phyloP scores from a whole-genome alignment of 1,140 invertebrate genomes.

The Daktulosphaira vitifoliae region DNA sequence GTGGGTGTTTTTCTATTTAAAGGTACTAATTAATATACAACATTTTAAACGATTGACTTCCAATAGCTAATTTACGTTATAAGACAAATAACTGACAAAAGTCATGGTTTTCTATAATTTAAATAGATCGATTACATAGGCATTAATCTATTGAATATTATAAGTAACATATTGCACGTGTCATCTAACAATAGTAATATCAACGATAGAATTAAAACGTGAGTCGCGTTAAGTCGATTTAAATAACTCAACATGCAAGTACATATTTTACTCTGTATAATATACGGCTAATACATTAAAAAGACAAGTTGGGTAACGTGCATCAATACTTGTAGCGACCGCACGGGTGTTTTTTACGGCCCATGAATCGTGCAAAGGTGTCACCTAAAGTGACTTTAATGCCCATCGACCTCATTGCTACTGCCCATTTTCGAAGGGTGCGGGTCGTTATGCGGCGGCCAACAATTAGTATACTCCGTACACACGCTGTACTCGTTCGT shows the following conservation, averaged over 20 bases:
- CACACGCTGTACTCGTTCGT: neutral
- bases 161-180: too few relatives aligned
- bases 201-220: neutral
- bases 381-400: constrained; percentile 20
- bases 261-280: too few relatives aligned
- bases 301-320: too few relatives aligned
- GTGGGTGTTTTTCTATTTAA: neutral
- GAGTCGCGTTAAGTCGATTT: too few relatives aligned
- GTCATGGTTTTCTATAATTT: too few relatives aligned
- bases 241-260: neutral
- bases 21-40: neutral
- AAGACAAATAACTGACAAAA: too few relatives aligned
- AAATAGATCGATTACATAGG: too few relatives aligned
- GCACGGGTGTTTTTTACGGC: constrained; percentile 12
- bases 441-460: neutral
- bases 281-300: too few relatives aligned
- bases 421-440: constrained; percentile 17
- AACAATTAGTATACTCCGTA: neutral
- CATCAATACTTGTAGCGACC: neutral
- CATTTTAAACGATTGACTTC: too few relatives aligned
- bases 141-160: too few relatives aligned
- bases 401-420: neutral
- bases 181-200: too few relatives aligned
- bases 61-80: too few relatives aligned
- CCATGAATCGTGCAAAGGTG: constrained; percentile 11